Evolutionary conservation across 2,888 invertebrate species (phyloP).

Genomic region (Cinara cedri): DNA sequence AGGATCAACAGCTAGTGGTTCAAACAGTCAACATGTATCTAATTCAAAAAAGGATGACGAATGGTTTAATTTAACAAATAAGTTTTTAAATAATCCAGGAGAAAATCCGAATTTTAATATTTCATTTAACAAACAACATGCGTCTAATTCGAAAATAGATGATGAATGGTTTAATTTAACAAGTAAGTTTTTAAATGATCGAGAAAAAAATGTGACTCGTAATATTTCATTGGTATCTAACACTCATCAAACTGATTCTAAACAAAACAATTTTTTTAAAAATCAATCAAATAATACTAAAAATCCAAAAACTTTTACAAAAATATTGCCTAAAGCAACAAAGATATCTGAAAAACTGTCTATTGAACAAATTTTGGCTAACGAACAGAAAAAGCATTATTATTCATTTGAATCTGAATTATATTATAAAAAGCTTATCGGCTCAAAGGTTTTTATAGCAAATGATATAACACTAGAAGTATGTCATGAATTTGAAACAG

Average conservation of each 20-base stretch:
- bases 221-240: conserved; percentile 61
- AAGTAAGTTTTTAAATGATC: conserved; percentile 33
- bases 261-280: too few relatives aligned
- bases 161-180: conserved; percentile 50
- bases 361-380: conserved; percentile 64
- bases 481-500: conserved; percentile 75
- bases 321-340: too few relatives aligned
- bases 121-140: neutral
- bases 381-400: conserved; percentile 74
- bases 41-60: conserved; percentile 38
- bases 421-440: conserved; percentile 64
- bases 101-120: too few relatives aligned
- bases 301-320: conserved; percentile 62
- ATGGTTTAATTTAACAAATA: conserved; percentile 46
- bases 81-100: conserved; percentile 30
- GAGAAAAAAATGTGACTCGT: neutral
- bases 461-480: conserved; percentile 65
- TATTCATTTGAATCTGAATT: conserved; percentile 90
- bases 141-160: conserved; percentile 14
- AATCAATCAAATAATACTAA: too few relatives aligned
- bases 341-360: conserved; percentile 66
- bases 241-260: too few relatives aligned
- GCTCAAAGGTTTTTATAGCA: neutral
- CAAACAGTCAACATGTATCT: neutral
- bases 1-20: neutral